Percentiles rank a stretch among this genome's conserved stretches.
Evolutionary conservation across 2,797 vertebrate species (phyloP).

Genomic region (Poeciliopsis presidionis): DNA sequence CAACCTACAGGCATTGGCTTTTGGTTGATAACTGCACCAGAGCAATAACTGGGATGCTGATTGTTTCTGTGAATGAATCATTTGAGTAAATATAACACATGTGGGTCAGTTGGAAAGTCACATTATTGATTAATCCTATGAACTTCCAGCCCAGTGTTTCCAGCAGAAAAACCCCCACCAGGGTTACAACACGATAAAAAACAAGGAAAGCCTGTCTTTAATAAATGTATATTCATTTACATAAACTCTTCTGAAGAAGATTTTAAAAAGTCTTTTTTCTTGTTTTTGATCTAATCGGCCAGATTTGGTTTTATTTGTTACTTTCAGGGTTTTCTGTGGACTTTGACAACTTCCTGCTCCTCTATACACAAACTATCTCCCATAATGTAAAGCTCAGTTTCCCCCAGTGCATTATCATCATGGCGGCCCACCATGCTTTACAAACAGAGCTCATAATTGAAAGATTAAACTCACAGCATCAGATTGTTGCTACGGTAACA

Average conservation of each 20-base stretch:
- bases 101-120: background rate
- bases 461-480: no score
- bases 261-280: background rate
- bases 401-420: no score
- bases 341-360: background rate
- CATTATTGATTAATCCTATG: no score
- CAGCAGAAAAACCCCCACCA: background rate
- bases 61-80: slow-evolving; percentile 9
- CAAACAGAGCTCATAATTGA: no score
- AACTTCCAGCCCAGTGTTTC: background rate
- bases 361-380: background rate
- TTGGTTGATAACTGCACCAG: background rate
- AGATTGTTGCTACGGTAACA: no score
- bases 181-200: background rate
- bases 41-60: background rate
- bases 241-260: background rate
- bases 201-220: background rate
- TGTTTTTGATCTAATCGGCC: background rate
- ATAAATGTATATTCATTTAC: background rate
- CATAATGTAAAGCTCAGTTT: background rate
- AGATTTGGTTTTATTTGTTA: background rate
- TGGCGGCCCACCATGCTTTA: no score
- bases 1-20: background rate
- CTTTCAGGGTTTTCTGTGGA: background rate
- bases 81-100: background rate